phyloP scores from a whole-genome alignment of 30 jellyfish, hydroid and myxozoan species.

The Catostylus mosaicus region DNA sequence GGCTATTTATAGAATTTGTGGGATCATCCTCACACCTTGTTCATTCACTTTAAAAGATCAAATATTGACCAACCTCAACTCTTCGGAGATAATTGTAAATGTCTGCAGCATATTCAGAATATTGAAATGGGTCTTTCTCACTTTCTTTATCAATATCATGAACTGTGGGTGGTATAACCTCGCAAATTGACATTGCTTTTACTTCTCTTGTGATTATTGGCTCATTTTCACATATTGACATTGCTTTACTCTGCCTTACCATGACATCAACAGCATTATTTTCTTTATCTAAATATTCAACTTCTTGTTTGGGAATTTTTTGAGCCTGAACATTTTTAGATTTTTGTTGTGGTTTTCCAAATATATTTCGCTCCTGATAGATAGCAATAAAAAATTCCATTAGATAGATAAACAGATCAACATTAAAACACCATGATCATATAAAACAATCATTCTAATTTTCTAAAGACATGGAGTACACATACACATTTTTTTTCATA shows the following conservation, averaged over 20 bases:
- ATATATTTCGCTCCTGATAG: constrained; percentile 10
- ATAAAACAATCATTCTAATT: too few relatives aligned
- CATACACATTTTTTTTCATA: too few relatives aligned
- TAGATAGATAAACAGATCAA: neutral
- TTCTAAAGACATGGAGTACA: too few relatives aligned
- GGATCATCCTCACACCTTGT: neutral
- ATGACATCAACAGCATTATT: neutral
- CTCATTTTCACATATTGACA: constrained; percentile 43
- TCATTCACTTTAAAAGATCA: neutral
- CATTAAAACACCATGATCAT: too few relatives aligned
- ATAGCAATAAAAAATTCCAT: neutral
- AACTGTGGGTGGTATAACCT: constrained; percentile 19
- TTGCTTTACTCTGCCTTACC: constrained; percentile 8
- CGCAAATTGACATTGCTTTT: constrained; percentile 54
- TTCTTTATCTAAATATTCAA: neutral
- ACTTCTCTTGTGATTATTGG: constrained; percentile 17
- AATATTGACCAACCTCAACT: constrained; percentile 60
- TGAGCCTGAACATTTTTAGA: neutral
- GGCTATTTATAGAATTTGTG: neutral
- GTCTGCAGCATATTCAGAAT: constrained; percentile 94
- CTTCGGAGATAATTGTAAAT: constrained; percentile 67
- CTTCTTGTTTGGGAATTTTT: neutral
- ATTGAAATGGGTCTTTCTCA: constrained; percentile 68
- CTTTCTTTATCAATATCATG: constrained; percentile 81
- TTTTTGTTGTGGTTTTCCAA: constrained; percentile 6